These are phyloP conservation scores for Leptopilina drosophilae DNA, from an alignment of 2,888 invertebrate genomes.

Conservation along the genomic window DNA sequence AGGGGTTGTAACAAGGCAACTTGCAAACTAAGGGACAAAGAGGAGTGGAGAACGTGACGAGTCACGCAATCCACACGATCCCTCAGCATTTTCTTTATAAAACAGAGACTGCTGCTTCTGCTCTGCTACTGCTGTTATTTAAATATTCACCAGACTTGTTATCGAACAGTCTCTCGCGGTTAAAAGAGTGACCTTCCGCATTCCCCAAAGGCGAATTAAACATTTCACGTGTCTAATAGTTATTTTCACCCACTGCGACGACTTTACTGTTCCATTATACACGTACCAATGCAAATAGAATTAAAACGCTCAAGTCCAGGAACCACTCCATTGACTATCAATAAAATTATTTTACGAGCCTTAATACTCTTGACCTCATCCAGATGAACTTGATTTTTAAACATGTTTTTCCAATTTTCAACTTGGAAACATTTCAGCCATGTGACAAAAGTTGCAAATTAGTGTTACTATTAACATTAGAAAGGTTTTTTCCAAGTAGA, in stretches of 20 bases:
- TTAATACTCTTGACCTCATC: conserved; percentile 22
- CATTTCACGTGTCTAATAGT: conserved; percentile 31
- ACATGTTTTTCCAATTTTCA: too few relatives aligned
- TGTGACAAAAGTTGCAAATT: too few relatives aligned
- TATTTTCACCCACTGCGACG: too few relatives aligned
- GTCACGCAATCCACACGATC: conserved; percentile 32
- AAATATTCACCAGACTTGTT: conserved; percentile 59
- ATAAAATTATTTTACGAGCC: conserved; percentile 36
- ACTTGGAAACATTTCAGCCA: too few relatives aligned
- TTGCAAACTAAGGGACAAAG: conserved; percentile 19
- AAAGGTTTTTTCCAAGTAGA: background rate
- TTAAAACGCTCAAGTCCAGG: too few relatives aligned
- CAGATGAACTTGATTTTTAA: background rate
- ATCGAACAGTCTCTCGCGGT: conserved; percentile 51
- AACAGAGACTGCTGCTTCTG: conserved; percentile 51
- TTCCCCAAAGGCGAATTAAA: conserved; percentile 50
- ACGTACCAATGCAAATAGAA: background rate
- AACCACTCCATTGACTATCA: background rate
- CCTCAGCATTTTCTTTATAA: background rate
- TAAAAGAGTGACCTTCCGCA: conserved; percentile 56
- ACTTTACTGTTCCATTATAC: too few relatives aligned
- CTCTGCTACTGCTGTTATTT: conserved; percentile 51
- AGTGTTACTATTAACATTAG: background rate
- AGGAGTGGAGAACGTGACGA: conserved; percentile 26
- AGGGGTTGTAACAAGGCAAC: conserved; percentile 38